phyloP scores from a whole-genome alignment of 1,140 invertebrate species.

The Episyrphus balteatus region DNA sequence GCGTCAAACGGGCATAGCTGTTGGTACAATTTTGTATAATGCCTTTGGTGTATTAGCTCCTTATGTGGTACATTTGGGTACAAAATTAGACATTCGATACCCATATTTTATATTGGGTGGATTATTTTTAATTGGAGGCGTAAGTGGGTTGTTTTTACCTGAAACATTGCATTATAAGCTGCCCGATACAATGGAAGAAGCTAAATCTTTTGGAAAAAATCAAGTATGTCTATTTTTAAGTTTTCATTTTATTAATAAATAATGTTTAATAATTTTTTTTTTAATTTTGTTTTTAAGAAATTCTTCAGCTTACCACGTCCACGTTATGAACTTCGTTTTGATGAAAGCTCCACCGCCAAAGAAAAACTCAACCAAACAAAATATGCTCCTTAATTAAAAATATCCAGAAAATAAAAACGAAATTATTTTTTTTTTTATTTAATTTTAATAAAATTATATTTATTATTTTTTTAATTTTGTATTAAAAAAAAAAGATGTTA shows the following conservation, averaged over 20 bases:
- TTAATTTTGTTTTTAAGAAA: constrained; percentile 32
- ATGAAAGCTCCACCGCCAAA: neutral
- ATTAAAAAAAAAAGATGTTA: too few species aligned
- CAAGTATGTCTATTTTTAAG: constrained; percentile 36
- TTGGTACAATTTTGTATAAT: constrained; percentile 49
- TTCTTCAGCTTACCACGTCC: constrained; percentile 35
- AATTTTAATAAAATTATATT: too few species aligned
- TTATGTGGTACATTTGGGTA: constrained; percentile 56
- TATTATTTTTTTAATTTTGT: too few species aligned
- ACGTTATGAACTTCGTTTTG: constrained; percentile 6
- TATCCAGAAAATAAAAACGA: too few species aligned
- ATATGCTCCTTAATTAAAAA: constrained; percentile 19
- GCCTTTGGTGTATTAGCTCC: constrained; percentile 51
- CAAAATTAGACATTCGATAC: constrained; percentile 33
- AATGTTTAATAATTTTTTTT: neutral
- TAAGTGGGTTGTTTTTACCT: constrained; percentile 49
- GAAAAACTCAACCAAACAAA: constrained; percentile 18
- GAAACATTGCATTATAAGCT: constrained; percentile 58
- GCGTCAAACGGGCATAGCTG: constrained; percentile 50
- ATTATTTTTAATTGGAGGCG: constrained; percentile 44
- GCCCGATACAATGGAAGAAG: constrained; percentile 59
- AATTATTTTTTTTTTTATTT: too few species aligned
- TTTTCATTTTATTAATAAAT: neutral
- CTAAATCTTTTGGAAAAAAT: constrained; percentile 52
- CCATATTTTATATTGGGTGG: constrained; percentile 46